These are phyloP conservation scores for Poecile montanus DNA, from an alignment of 2,797 vertebrate genomes.

Conservation along the genomic window DNA sequence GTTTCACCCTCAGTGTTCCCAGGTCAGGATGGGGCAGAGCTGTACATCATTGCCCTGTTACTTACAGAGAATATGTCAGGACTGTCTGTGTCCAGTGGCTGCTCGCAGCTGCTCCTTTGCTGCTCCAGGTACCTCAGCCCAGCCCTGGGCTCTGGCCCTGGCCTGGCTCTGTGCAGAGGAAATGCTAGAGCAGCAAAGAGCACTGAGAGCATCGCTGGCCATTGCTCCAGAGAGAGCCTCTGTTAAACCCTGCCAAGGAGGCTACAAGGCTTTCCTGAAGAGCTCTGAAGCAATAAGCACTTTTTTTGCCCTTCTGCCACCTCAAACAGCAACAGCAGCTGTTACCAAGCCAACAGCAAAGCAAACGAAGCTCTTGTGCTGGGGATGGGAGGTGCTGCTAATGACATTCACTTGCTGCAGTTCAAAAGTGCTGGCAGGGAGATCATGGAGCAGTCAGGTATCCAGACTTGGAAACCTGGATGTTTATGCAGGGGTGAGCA, in stretches of 20 bases:
- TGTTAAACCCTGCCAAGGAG: constrained; percentile 44
- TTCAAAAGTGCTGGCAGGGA: not conserved
- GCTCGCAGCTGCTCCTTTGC: not conserved
- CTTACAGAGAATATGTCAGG: not conserved
- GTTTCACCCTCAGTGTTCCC: not conserved
- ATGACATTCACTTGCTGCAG: not conserved
- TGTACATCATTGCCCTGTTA: not conserved
- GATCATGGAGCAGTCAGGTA: not conserved
- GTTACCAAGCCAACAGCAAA: constrained; percentile 70
- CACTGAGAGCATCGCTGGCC: fast-evolving
- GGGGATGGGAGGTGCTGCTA: constrained; percentile 1
- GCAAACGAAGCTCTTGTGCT: not conserved
- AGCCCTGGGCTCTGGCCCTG: not conserved
- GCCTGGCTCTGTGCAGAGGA: not conserved
- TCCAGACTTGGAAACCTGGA: not conserved
- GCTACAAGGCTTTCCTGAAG: constrained; percentile 40
- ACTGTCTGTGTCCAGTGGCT: not conserved
- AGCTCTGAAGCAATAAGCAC: constrained; percentile 38
- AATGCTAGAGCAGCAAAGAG: not conserved
- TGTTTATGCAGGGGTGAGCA: not conserved
- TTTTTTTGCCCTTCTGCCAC: constrained; percentile 59
- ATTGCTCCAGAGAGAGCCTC: not conserved
- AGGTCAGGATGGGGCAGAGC: not conserved
- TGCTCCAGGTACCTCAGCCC: not conserved
- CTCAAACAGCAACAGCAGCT: constrained; percentile 33